Evolutionary conservation across 2,888 invertebrate species (phyloP).

Genomic region (Ctena decussata): DNA sequence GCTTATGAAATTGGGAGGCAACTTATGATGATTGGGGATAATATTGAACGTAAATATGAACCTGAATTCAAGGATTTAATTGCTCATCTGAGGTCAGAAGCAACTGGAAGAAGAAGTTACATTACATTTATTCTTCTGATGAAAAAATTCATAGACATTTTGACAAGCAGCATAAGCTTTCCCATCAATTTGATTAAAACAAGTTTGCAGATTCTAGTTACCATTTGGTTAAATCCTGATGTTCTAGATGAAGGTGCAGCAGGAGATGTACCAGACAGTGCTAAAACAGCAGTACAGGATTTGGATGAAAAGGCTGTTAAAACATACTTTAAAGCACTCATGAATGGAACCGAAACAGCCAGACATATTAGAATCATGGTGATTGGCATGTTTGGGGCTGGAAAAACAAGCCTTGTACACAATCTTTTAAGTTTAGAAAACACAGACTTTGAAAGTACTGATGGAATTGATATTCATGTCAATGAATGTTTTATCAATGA

Average conservation of each 20-base stretch:
- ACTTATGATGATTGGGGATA: not conserved
- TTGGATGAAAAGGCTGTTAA: constrained; percentile 22
- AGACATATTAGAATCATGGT: constrained; percentile 50
- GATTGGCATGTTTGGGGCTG: constrained; percentile 57
- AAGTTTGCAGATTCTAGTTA: constrained; percentile 14
- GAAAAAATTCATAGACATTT: constrained; percentile 11
- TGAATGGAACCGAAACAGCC: constrained; percentile 21
- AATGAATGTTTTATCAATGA: constrained; percentile 15
- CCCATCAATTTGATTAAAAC: constrained; percentile 17
- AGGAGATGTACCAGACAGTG: not conserved
- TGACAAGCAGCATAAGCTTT: constrained; percentile 6
- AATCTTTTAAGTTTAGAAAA: constrained; percentile 16
- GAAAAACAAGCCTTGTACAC: constrained; percentile 50
- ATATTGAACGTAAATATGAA: not conserved
- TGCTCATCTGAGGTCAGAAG: not conserved
- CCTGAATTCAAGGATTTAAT: not conserved
- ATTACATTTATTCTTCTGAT: not conserved
- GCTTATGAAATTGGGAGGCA: not conserved
- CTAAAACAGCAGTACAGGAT: not conserved
- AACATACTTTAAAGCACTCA: constrained; percentile 27
- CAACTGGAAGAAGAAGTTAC: not conserved
- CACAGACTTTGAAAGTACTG: constrained; percentile 18
- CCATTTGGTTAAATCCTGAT: constrained; percentile 23
- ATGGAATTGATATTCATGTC: constrained; percentile 46
- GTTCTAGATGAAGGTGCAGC: constrained; percentile 4